phyloP scores from a whole-genome alignment of 2,113 vertebrate genomes.

The Labeo catla region DNA sequence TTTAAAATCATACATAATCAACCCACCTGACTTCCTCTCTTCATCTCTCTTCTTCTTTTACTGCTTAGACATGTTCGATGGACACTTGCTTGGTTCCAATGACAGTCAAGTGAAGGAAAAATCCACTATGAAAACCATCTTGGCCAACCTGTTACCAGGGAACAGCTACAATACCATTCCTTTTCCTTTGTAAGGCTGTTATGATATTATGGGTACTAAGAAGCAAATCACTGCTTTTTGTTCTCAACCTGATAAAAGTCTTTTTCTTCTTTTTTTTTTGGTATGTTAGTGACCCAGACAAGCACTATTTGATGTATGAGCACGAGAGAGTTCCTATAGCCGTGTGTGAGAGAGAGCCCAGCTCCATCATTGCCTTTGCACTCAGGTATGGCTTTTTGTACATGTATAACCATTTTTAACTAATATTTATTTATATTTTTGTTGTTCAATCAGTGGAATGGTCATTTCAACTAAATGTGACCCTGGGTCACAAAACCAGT shows the following conservation, averaged over 20 bases:
- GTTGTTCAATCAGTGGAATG: background rate
- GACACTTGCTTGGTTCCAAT: constrained; percentile 88
- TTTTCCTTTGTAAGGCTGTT: constrained; percentile 89
- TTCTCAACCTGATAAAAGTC: background rate
- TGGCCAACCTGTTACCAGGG: constrained; percentile 95
- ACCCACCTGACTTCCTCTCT: background rate
- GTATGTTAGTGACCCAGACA: constrained; percentile 89
- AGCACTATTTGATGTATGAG: constrained; percentile 97
- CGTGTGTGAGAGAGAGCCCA: constrained; percentile 95
- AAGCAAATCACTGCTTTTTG: background rate
- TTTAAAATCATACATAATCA: background rate
- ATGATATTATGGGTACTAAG: background rate
- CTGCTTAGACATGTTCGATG: constrained; percentile 91
- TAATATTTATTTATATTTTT: background rate
- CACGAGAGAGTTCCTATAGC: constrained; percentile 96
- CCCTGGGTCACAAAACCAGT: no score
- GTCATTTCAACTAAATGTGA: background rate
- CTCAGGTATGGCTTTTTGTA: constrained; percentile 83
- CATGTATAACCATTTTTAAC: background rate
- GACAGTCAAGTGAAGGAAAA: constrained; percentile 99
- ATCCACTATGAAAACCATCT: constrained; percentile 98
- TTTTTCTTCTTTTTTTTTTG: background rate
- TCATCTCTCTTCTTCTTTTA: background rate
- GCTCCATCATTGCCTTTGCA: constrained; percentile 98
- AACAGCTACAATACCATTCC: constrained; percentile 96